Base-by-base conservation (phyloP, 2,888 invertebrate species). In the Ichneumoninae sp. region DNA sequence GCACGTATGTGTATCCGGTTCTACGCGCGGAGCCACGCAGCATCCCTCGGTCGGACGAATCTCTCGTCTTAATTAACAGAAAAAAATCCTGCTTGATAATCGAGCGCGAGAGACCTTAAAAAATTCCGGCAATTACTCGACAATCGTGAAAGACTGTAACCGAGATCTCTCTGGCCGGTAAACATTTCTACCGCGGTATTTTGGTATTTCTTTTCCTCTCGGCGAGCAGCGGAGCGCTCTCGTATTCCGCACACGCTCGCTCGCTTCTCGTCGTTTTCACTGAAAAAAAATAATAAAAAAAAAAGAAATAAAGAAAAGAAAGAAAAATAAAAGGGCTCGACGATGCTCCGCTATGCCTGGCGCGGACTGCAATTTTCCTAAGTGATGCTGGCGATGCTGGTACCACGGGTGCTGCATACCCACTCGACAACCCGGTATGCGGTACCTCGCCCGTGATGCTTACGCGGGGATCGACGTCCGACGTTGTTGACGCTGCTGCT, bases 351-450 rank as follows among this genome's bases (percentile, higher is more conserved):
- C 63, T n/a, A 13, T 63, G 76, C 44, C 70, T 76, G 30, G 60
- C 40, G 66, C 83, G 65, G 70, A 81, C 78, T 85, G 69, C 84
- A 85, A 85, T 85, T 81, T 85, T 70, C 78, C 84, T 78, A 85
- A 85, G 84, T 85, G 84, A 81, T 78, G 75, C 79, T 79, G 70
- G 65, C 68, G 68, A 74, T 77, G 75, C 50, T 81, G 81, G 66
- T 44, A 50, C 68, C 54, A 8, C 73, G 54, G 68, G 63, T 57
- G 69, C 60, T 33, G 60, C 60, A 63, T 63, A 63, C 30, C 60
- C 60, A 76, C 76, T 76, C 66, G 76, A 33, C 66, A 63, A 33
- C 60, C 33, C 60, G 16, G 47, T 30, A 74, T 68, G 81, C 47
- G 44, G 69, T 36, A 77, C 73, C 71, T 71, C 44, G 52, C 63